Evolutionary conservation across 2,113 vertebrate species (phyloP).

Genomic region (Speoplatyrhinus poulsoni): DNA sequence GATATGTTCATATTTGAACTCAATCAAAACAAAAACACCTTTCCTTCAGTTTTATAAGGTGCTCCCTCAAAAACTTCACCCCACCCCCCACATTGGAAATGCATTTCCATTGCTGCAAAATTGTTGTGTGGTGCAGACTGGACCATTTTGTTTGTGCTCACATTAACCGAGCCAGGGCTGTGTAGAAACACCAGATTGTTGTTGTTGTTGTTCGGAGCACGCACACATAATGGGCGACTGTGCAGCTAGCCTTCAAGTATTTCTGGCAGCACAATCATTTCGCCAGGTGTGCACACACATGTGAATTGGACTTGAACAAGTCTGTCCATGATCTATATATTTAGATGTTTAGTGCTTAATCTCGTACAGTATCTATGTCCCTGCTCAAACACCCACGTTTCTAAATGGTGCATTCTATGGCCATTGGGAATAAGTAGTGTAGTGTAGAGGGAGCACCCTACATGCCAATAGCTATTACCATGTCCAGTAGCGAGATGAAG

Average conservation of each 20-base stretch:
- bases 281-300: conserved; percentile 3
- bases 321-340: conserved; percentile 28
- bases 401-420: conserved; percentile 40
- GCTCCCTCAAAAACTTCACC: too few relatives aligned
- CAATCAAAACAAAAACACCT: background rate
- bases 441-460: conserved; percentile 39
- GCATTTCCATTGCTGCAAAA: too few relatives aligned
- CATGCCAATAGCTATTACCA: conserved; percentile 69
- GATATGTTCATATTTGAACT: too few relatives aligned
- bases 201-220: too few relatives aligned
- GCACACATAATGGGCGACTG: too few relatives aligned
- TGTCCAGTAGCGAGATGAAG: conserved; percentile 69
- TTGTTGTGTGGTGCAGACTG: too few relatives aligned
- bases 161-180: too few relatives aligned
- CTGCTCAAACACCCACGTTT: conserved; percentile 39
- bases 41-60: too few relatives aligned
- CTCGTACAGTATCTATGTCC: conserved; percentile 38
- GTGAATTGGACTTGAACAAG: too few relatives aligned
- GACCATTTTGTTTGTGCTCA: too few relatives aligned
- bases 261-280: conserved; percentile 26
- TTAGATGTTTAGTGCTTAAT: conserved; percentile 54
- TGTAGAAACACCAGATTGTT: too few relatives aligned
- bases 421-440: conserved; percentile 42
- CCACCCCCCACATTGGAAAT: too few relatives aligned
- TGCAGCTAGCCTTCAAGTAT: background rate